Conservation (phyloP, 2,113 vertebrate genomes). For the Paramisgurnus dabryanus region DNA sequence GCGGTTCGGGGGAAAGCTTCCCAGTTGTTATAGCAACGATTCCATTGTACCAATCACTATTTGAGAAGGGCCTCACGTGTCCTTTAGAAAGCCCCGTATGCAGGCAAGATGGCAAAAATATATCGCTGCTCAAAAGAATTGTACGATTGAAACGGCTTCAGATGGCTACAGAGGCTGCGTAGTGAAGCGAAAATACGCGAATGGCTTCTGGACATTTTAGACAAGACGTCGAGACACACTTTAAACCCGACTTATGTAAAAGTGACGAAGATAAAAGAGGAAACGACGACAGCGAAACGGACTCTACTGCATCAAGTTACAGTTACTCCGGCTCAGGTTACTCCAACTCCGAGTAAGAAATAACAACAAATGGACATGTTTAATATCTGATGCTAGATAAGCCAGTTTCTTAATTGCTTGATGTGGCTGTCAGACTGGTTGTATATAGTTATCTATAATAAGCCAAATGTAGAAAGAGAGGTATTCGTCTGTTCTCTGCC, state of each 20-base stretch:
- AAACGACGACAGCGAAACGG: constrained; percentile 48
- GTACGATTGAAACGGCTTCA: neutral
- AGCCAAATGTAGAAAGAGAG: neutral
- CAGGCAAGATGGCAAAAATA: constrained; percentile 64
- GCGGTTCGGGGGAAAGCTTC: constrained; percentile 59
- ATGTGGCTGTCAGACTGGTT: neutral
- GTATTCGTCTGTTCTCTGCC: constrained; percentile 2
- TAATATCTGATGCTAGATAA: too few species aligned
- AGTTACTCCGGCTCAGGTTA: constrained; percentile 62
- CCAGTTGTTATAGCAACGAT: constrained; percentile 68
- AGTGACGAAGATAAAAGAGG: constrained; percentile 17
- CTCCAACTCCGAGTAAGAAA: constrained; percentile 71
- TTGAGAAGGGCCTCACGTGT: constrained; percentile 58
- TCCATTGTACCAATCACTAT: constrained; percentile 59
- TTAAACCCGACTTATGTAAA: neutral
- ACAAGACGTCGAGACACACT: neutral
- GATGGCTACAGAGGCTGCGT: neutral
- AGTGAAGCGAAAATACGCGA: neutral
- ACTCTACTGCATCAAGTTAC: constrained; percentile 60
- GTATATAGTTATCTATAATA: neutral
- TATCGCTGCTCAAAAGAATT: neutral
- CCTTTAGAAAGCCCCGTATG: neutral
- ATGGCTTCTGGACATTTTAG: constrained; percentile 51
- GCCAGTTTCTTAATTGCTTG: neutral
- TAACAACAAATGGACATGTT: neutral